These are phyloP conservation scores for Diarsia brunnea DNA, from an alignment of 2,888 invertebrate species.

Conservation along the genomic window DNA sequence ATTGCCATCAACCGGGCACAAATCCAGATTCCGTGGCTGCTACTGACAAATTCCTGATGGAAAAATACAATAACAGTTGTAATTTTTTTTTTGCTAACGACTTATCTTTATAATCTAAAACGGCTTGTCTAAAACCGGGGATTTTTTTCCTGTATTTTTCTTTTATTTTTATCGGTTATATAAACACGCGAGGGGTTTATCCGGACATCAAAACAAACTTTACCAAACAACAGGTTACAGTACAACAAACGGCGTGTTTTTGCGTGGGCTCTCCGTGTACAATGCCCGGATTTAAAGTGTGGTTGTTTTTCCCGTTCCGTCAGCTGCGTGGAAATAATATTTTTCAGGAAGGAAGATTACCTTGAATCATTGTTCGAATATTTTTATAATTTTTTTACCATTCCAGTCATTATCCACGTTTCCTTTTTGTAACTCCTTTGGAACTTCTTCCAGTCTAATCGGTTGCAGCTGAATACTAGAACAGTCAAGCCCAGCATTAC, in stretches of 20 bases:
- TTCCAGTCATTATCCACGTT: too few species aligned
- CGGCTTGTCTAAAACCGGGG: not conserved
- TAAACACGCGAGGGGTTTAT: slow-evolving; percentile 1
- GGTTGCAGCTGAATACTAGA: too few species aligned
- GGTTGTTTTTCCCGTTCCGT: not conserved
- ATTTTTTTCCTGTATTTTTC: not conserved
- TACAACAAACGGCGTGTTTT: not conserved
- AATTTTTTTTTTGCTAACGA: too few species aligned
- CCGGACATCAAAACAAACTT: slow-evolving; percentile 18
- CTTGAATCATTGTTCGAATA: not conserved
- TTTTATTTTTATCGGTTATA: not conserved
- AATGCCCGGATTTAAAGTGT: not conserved
- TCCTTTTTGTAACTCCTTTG: too few species aligned
- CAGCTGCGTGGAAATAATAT: not conserved
- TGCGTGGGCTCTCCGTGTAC: not conserved
- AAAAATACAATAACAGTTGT: too few species aligned
- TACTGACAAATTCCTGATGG: too few species aligned
- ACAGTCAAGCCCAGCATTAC: too few species aligned
- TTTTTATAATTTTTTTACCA: too few species aligned
- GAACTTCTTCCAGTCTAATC: too few species aligned
- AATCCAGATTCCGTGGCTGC: too few species aligned
- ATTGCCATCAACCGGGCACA: too few species aligned
- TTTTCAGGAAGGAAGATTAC: not conserved
- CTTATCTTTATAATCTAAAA: not conserved
- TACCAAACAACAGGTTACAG: slow-evolving; percentile 2